Evolutionary conservation across 2,888 invertebrate genomes (phyloP).

Genomic region (Megamerina dolium): DNA sequence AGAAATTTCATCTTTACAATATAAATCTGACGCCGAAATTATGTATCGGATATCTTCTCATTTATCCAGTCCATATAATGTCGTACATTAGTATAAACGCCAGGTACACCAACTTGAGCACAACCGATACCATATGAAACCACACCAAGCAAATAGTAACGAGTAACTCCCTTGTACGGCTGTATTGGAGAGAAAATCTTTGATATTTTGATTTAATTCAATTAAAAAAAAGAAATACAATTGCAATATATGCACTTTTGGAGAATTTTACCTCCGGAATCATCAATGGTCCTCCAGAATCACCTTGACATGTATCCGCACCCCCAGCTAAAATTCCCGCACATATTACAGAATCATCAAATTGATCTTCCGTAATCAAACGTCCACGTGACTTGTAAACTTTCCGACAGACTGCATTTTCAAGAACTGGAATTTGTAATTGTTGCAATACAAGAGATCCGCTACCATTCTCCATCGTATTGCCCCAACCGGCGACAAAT

Average conservation of each 20-base stretch:
- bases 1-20: no score
- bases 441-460: constrained; percentile 60
- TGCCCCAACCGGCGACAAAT: constrained; percentile 61
- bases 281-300: constrained; percentile 42
- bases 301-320: constrained; percentile 37
- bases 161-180: constrained; percentile 23
- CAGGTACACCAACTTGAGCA: constrained; percentile 57
- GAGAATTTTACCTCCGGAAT: constrained; percentile 33
- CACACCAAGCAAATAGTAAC: constrained; percentile 54
- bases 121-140: constrained; percentile 62
- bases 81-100: constrained; percentile 58
- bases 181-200: no score
- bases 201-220: no score
- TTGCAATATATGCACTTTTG: no score
- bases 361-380: constrained; percentile 29
- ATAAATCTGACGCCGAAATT: no score
- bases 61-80: constrained; percentile 58
- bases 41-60: constrained; percentile 16
- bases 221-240: constrained; percentile 1
- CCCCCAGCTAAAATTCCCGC: constrained; percentile 35
- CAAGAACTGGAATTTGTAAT: constrained; percentile 63
- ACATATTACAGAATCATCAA: constrained; percentile 34
- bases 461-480: constrained; percentile 51
- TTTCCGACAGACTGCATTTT: constrained; percentile 55
- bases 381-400: constrained; percentile 24